A percentile compares a stretch with the other conserved stretches of the same genome.
Evolutionary conservation across 53 echinoderm and acorn worm species (phyloP).

Genomic region (Pentamera pediparva): DNA sequence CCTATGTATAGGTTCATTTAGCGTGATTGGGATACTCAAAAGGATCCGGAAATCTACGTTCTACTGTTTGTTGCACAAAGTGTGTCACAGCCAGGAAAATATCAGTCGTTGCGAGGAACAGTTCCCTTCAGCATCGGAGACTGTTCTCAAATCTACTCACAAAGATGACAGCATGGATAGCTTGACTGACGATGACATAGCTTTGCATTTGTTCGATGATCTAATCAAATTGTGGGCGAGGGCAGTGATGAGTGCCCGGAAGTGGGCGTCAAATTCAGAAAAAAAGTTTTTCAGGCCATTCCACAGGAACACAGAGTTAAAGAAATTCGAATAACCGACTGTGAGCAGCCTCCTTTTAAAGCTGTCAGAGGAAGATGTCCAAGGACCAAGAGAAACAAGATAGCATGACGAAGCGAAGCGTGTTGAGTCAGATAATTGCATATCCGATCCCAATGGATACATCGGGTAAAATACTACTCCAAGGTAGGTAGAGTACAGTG

Average conservation of each 20-base stretch:
- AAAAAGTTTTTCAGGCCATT: constrained; percentile 22
- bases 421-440: too few species aligned
- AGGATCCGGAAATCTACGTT: constrained; percentile 2
- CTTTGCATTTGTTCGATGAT: constrained; percentile 36
- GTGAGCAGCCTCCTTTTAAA: constrained; percentile 33
- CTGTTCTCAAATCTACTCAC: constrained; percentile 5
- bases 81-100: too few species aligned
- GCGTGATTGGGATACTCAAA: constrained; percentile 21
- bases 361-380: constrained; percentile 8
- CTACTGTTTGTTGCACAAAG: too few species aligned
- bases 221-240: constrained; percentile 27
- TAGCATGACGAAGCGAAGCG: constrained; percentile 21
- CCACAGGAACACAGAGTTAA: constrained; percentile 28
- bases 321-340: constrained; percentile 20
- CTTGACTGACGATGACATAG: constrained; percentile 31
- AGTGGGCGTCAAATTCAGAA: constrained; percentile 29
- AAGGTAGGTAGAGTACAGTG: constrained; percentile 19
- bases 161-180: constrained; percentile 47
- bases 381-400: too few species aligned
- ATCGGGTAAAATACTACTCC: constrained; percentile 25
- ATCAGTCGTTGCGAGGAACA: not conserved
- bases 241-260: constrained; percentile 21
- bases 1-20: constrained; percentile 31
- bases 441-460: constrained; percentile 10
- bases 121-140: constrained; percentile 7